Conservation (phyloP, 2,113 vertebrate genomes). For the Mixornis gularis region DNA sequence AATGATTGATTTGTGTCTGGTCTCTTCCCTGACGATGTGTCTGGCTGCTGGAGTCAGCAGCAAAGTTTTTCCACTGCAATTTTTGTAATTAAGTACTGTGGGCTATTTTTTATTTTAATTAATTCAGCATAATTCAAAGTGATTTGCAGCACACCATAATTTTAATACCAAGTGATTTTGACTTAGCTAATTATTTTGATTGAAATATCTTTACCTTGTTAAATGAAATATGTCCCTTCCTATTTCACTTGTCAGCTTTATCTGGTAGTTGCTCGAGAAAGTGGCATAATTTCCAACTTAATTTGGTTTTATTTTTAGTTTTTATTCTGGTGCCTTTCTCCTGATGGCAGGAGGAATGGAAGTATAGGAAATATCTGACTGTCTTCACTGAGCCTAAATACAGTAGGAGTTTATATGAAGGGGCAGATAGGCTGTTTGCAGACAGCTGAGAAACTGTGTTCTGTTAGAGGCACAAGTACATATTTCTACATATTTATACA, state of each 20-base stretch:
- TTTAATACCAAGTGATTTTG: not conserved
- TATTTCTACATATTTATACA: not conserved
- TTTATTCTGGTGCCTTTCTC: not conserved
- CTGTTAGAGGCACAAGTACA: rapidly evolving
- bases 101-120: not conserved
- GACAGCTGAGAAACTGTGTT: not conserved
- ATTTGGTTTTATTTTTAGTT: rapidly evolving
- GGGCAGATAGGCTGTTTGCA: not conserved
- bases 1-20: not conserved
- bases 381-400: not conserved
- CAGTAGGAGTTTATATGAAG: not conserved
- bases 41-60: not conserved
- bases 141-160: rapidly evolving
- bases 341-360: not conserved
- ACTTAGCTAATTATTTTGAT: not conserved
- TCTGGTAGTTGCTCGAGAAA: not conserved
- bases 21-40: not conserved
- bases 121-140: not conserved
- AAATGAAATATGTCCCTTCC: not conserved
- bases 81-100: not conserved
- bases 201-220: not conserved
- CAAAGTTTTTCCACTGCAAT: not conserved
- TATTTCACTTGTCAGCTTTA: not conserved
- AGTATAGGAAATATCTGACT: not conserved
- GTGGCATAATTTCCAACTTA: rapidly evolving